Percentiles rank a stretch among this genome's conserved stretches.
Conservation (phyloP, 2,888 invertebrate genomes). For the Pilophorus perplexus region DNA sequence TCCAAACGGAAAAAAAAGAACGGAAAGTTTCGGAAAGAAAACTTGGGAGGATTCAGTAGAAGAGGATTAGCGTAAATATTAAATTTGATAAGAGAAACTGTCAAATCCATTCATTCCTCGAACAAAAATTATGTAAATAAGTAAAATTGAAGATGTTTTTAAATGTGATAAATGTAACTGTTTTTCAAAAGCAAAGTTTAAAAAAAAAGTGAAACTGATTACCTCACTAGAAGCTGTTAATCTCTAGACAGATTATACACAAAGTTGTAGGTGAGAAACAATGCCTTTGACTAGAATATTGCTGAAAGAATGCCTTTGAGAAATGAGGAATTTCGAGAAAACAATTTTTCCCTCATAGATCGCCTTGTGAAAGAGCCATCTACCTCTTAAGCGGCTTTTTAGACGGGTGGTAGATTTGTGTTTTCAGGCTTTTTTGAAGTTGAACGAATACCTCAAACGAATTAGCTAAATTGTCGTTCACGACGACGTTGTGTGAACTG, state of each 20-base stretch:
- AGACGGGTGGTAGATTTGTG: no score
- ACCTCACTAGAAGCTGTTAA: slow-evolving; percentile 18
- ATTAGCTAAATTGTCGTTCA: no score
- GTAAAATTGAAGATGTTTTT: slow-evolving; percentile 1
- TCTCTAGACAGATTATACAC: slow-evolving; percentile 3
- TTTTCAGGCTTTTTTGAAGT: no score
- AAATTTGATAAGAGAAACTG: slow-evolving; percentile 4
- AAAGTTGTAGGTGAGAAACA: slow-evolving; percentile 5
- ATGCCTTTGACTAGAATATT: slow-evolving; percentile 29
- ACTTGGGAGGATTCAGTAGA: slow-evolving; percentile 33
- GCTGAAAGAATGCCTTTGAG: slow-evolving; percentile 26
- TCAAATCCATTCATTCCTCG: no score
- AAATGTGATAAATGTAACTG: slow-evolving; percentile 16
- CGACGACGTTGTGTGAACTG: no score
- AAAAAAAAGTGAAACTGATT: slow-evolving; percentile 22
- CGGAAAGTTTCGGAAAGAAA: slow-evolving; percentile 13
- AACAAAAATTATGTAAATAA: slow-evolving; percentile 23
- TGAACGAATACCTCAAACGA: no score
- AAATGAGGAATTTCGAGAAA: slow-evolving; percentile 1
- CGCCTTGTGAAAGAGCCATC: slow-evolving; percentile 11
- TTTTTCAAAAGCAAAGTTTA: background rate
- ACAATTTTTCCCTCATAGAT: background rate
- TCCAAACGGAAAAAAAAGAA: background rate
- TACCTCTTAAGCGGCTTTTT: slow-evolving; percentile 32
- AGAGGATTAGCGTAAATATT: background rate